These are phyloP conservation scores for Siniperca chuatsi DNA, from an alignment of 2,113 vertebrate species.

Conservation along the genomic window DNA sequence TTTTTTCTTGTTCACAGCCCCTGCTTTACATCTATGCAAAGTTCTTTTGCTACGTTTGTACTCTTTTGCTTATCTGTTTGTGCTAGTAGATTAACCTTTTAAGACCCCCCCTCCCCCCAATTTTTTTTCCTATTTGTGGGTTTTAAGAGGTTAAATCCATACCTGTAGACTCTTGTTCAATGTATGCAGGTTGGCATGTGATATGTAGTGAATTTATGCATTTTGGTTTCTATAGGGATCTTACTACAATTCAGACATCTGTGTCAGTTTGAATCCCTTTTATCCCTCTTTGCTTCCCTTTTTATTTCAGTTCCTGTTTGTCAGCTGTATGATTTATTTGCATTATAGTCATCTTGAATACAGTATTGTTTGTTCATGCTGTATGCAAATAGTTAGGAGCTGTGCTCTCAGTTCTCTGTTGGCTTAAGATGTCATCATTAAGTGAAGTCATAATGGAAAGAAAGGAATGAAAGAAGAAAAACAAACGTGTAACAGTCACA, in stretches of 20 bases:
- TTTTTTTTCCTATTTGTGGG: too few species aligned
- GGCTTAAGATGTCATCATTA: conserved; percentile 4
- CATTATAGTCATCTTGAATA: conserved; percentile 9
- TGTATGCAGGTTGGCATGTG: neutral
- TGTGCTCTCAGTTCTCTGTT: conserved; percentile 8
- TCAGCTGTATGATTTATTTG: neutral
- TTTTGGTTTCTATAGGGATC: neutral
- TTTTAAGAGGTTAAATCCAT: neutral
- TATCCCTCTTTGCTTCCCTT: neutral
- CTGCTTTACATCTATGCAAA: neutral
- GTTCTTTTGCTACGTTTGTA: neutral
- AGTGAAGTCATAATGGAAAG: neutral
- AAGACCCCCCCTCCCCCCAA: too few species aligned
- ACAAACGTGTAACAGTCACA: neutral
- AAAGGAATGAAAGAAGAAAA: neutral
- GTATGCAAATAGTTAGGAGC: neutral
- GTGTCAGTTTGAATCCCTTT: neutral
- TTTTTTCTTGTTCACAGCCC: neutral
- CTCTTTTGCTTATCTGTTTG: neutral
- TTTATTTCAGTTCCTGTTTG: conserved; percentile 12
- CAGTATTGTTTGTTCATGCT: conserved; percentile 17
- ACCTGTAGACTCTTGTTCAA: neutral
- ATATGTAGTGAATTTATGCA: neutral
- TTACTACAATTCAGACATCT: neutral
- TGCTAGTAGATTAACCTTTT: neutral